Conservation (phyloP, 2,797 vertebrate genomes). For the Molothrus aeneus region DNA sequence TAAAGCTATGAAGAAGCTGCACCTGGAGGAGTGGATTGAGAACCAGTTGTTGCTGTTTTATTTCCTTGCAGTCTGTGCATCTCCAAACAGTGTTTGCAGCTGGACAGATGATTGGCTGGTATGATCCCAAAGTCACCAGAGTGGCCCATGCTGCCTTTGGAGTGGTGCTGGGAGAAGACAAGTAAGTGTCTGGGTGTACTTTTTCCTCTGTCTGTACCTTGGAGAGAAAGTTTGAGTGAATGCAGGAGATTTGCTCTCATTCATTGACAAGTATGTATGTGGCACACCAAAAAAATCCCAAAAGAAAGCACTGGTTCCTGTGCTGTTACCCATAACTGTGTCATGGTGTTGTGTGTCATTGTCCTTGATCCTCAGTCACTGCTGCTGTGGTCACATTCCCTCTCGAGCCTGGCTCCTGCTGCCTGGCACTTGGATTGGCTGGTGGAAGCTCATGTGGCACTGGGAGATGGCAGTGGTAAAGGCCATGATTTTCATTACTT, state of each 20-base stretch:
- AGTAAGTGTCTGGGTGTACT: constrained; percentile 74
- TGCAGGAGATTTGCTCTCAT: not conserved
- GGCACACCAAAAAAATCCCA: not conserved
- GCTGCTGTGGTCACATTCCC: not conserved
- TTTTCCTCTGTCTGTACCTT: not conserved
- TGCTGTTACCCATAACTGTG: not conserved
- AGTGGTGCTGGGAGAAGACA: constrained; percentile 92
- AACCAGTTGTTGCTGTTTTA: not conserved
- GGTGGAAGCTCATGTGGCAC: not conserved
- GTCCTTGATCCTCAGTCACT: not conserved
- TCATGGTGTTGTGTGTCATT: not conserved
- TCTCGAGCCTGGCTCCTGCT: not conserved
- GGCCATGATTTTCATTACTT: not conserved
- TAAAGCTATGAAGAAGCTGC: not conserved
- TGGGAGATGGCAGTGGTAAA: not conserved
- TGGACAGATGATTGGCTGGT: constrained; percentile 93
- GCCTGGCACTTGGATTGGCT: not conserved
- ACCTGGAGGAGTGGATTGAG: not conserved
- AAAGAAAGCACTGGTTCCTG: not conserved
- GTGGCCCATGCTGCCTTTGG: constrained; percentile 93
- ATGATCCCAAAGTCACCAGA: constrained; percentile 87
- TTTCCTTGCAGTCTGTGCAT: constrained; percentile 81
- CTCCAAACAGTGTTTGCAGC: constrained; percentile 91
- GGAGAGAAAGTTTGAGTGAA: not conserved
- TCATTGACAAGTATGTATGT: not conserved